A percentile compares a stretch with the other conserved stretches of the same genome.
Evolutionary conservation across 2,888 invertebrate species (phyloP).

Genomic region (Netelia fuscicornis): DNA sequence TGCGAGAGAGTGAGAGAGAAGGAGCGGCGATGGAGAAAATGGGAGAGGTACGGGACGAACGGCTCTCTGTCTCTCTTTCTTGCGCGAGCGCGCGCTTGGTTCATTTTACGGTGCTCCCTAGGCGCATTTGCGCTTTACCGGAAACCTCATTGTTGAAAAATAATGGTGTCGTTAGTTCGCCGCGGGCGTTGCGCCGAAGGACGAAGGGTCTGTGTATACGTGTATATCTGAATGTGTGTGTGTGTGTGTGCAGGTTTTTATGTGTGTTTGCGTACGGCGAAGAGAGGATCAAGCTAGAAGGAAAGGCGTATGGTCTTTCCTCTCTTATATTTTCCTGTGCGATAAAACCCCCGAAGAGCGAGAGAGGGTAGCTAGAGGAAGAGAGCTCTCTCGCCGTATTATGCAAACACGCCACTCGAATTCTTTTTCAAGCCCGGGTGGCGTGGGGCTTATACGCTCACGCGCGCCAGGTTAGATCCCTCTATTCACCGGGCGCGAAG

Average conservation of each 20-base stretch:
- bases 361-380: not conserved
- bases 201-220: constrained; percentile 3
- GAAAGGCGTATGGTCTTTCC: not conserved
- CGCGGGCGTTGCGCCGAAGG: constrained; percentile 41
- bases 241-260: constrained; percentile 15
- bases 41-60: not conserved
- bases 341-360: constrained; percentile 10
- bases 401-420: constrained; percentile 65
- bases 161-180: constrained; percentile 67
- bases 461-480: constrained; percentile 23
- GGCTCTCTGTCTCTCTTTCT: not conserved
- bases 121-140: constrained; percentile 65
- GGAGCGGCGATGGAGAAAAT: constrained; percentile 12
- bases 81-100: not conserved
- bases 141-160: constrained; percentile 70
- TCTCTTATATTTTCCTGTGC: constrained; percentile 49
- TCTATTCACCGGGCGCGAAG: constrained; percentile 45
- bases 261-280: not conserved
- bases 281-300: constrained; percentile 7
- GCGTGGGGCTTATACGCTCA: constrained; percentile 2
- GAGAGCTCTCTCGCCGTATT: constrained; percentile 46
- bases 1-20: not conserved
- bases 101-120: constrained; percentile 42
- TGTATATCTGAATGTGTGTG: not conserved
- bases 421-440: constrained; percentile 28